phyloP scores from a whole-genome alignment of 2,113 vertebrate species.

The Pseudopodoces humilis region DNA sequence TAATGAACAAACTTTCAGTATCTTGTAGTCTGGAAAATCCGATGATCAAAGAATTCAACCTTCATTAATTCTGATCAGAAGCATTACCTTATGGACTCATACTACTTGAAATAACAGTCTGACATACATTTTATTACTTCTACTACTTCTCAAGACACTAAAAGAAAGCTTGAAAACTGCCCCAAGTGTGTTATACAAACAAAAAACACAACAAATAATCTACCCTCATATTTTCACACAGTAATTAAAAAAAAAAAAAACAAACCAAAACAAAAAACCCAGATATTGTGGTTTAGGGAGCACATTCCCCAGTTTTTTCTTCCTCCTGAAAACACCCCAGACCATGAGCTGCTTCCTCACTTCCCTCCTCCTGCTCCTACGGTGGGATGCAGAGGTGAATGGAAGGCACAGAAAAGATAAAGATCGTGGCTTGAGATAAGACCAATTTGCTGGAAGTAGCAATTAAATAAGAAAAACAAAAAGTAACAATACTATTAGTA shows the following conservation, averaged over 20 bases:
- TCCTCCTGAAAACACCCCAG: not conserved
- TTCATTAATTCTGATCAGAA: not conserved
- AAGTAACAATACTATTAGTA: not conserved
- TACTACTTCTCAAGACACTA: not conserved
- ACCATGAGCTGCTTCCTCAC: fast-evolving
- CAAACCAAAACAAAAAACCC: not conserved
- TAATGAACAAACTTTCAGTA: not conserved
- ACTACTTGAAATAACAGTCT: not conserved
- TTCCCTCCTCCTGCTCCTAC: too few species aligned
- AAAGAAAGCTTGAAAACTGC: not conserved
- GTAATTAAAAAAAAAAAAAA: not conserved
- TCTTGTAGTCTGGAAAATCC: not conserved
- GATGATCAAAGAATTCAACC: not conserved
- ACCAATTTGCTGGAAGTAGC: not conserved
- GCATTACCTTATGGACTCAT: not conserved
- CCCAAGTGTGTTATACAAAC: not conserved
- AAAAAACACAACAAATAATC: not conserved
- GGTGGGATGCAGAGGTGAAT: not conserved
- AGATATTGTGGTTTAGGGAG: not conserved
- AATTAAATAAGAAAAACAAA: fast-evolving
- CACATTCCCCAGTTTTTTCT: not conserved
- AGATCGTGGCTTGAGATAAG: not conserved
- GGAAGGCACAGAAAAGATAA: not conserved
- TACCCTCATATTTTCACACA: not conserved
- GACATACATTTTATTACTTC: not conserved